These are phyloP conservation scores for Chloropsis cyanopogon DNA, from an alignment of 2,113 vertebrate genomes.

Conservation along the genomic window DNA sequence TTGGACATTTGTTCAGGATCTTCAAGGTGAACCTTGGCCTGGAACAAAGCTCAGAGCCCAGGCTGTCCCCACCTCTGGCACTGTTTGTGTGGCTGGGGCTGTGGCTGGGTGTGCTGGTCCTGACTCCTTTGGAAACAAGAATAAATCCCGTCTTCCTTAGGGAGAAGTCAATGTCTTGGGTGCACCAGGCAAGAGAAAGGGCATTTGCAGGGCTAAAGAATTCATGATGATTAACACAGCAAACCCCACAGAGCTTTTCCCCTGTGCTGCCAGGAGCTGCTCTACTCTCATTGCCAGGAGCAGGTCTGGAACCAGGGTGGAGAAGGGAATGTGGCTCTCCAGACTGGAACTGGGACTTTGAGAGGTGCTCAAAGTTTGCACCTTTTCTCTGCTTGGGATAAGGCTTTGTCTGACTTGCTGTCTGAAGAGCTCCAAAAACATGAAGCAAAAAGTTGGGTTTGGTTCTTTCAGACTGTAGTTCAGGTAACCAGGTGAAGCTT, in stretches of 20 bases:
- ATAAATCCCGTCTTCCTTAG: not conserved
- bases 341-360: not conserved
- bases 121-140: not conserved
- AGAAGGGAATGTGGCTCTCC: not conserved
- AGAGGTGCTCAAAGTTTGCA: not conserved
- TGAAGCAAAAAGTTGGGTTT: accelerated
- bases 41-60: not conserved
- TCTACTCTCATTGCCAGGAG: not conserved
- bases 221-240: not conserved
- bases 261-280: not conserved
- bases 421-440: not conserved
- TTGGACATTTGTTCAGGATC: not conserved
- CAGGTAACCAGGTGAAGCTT: not conserved
- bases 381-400: not conserved
- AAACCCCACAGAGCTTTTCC: not conserved
- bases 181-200: not conserved
- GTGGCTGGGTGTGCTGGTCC: not conserved
- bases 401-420: not conserved
- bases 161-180: accelerated
- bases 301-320: not conserved
- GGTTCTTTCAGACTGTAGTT: not conserved
- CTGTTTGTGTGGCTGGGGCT: not conserved
- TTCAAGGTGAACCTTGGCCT: not conserved
- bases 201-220: not conserved
- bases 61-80: not conserved